Conservation (phyloP, 2,797 vertebrate genomes). For the Silurus aristotelis region DNA sequence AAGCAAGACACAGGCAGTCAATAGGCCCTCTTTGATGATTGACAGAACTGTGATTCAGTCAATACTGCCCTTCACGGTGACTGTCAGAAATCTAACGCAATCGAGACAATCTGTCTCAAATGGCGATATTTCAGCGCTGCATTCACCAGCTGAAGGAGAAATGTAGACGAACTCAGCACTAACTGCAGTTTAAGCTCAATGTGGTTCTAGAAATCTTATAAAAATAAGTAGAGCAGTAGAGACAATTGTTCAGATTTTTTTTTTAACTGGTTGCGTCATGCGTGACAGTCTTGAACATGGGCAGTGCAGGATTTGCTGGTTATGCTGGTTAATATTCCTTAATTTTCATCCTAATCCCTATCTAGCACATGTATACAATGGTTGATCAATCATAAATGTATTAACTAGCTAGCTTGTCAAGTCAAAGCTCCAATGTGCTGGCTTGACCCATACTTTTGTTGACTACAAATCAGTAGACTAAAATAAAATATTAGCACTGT, state of each 20-base stretch:
- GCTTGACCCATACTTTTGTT: neutral
- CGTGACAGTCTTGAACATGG: neutral
- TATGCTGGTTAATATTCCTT: neutral
- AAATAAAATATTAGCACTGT: neutral
- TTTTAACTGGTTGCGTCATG: slow-evolving; percentile 16
- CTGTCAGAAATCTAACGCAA: slow-evolving; percentile 62
- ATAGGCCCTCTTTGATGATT: slow-evolving; percentile 62
- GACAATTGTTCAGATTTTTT: neutral
- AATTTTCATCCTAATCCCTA: slow-evolving; percentile 6
- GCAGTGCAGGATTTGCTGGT: neutral
- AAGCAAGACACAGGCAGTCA: slow-evolving; percentile 49
- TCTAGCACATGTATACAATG: neutral
- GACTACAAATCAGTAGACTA: neutral
- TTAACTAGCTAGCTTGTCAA: neutral
- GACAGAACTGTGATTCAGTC: slow-evolving; percentile 59
- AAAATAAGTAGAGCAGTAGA: neutral
- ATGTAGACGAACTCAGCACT: slow-evolving; percentile 14
- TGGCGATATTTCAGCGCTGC: slow-evolving; percentile 6
- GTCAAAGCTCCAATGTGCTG: neutral
- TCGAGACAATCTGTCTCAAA: slow-evolving; percentile 39
- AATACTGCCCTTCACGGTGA: slow-evolving; percentile 61
- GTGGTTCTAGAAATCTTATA: neutral
- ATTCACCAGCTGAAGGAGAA: slow-evolving; percentile 15
- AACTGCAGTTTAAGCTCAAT: neutral
- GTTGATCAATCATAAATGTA: neutral